A percentile compares a stretch with the other conserved stretches of the same genome.
phyloP scores from a whole-genome alignment of 1,140 invertebrate genomes.

The Samia ricini region DNA sequence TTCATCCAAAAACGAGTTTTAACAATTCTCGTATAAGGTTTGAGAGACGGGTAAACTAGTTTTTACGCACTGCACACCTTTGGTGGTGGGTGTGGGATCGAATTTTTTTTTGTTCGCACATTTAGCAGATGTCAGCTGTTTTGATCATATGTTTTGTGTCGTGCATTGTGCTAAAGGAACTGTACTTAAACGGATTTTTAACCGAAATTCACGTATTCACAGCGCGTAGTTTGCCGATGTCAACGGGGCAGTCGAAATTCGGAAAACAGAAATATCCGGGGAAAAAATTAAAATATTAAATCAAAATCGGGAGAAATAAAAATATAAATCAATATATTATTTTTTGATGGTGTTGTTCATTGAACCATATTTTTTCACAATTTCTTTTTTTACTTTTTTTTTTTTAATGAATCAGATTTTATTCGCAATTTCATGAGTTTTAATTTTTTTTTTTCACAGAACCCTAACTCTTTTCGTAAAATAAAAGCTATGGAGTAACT shows the following conservation, averaged over 20 bases:
- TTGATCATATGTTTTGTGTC: constrained; percentile 54
- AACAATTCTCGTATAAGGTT: neutral
- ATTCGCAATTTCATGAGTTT: no score
- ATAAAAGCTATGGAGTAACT: no score
- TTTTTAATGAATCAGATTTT: no score
- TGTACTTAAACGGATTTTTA: constrained; percentile 64
- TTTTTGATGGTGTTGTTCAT: no score
- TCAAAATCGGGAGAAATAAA: no score
- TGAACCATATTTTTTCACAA: no score
- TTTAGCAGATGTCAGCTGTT: constrained; percentile 61
- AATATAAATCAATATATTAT: no score
- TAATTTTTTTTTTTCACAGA: no score
- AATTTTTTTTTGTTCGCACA: constrained; percentile 37
- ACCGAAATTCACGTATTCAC: constrained; percentile 40
- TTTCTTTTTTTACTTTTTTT: no score
- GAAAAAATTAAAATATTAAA: no score
- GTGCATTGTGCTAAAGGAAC: constrained; percentile 48
- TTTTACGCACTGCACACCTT: neutral
- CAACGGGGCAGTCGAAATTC: neutral
- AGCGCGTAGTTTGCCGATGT: neutral
- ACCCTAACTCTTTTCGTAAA: no score
- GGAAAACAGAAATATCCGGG: no score
- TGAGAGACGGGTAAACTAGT: neutral
- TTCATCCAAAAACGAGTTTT: neutral
- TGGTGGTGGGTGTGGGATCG: neutral